Base-by-base conservation (phyloP, 2,113 vertebrate genomes). In the Nycticebus coucang region DNA sequence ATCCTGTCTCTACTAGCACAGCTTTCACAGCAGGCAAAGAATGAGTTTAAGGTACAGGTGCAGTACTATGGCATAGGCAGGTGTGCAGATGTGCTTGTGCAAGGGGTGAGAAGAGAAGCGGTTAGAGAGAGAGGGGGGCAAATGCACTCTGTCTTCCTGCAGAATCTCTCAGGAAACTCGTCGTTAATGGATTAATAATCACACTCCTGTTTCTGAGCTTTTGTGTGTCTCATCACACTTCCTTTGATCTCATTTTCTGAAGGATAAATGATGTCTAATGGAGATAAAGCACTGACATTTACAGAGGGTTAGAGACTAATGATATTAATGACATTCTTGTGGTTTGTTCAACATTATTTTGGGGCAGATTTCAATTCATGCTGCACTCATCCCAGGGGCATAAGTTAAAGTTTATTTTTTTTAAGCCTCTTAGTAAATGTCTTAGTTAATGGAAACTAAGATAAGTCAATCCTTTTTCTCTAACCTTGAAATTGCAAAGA, bases 401-500 rank as follows among this genome's bases (percentile, higher is more conserved):
- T 26, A 66, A 79, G 57, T 30, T 35, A 92, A 91, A 95, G 45
- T 50, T 50, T 50, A 10, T 50, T 90, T 68, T 74, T 62, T 88
- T 81, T 68, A 85, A 95, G 85, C 7, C 62, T 15, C 71, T 72
- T 72, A 82, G 55, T 84, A 81, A 90, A 74, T 86, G 64, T 90
- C 74, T 53, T 41, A 64, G 22, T 79, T 85, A 83, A 93, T 72
- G 72, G 59, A 89, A 94, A 60, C 35, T 83, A 86, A 80, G 95
- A 95, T 81, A 66, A 22, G 41, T 37, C 7, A 4, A 50, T 12
- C 21, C 41, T 78, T 55, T 41, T 22, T 84, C 33, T 41, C 37
- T 82, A 59, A 66, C 50, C 71, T 89, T 93, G 89, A 94, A 88
- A 33, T 22, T 30, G 21, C 26, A 21, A 35, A 59, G 24, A 62